Evolutionary conservation across 1,140 invertebrate species (phyloP), one percentile per base, ranked within the genome.

Genomic region (Anastrepha ludens): DNA sequence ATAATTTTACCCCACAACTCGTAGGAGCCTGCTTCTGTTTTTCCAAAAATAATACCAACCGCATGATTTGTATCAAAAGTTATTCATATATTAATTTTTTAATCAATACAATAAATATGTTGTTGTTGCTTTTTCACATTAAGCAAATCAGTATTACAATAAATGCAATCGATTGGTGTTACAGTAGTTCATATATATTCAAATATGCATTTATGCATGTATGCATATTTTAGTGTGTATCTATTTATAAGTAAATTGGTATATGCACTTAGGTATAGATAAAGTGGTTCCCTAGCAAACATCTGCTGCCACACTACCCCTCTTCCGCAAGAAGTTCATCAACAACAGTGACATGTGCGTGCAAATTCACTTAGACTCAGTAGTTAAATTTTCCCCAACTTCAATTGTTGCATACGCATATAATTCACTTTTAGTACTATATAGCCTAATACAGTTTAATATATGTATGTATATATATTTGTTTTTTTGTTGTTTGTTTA

Each of bases 121-220:
- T 50, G 74, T 29, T 81, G 74, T 29, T 81, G 67, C 47, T 81
- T 55, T 81, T 55, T 9, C 6, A 55, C 13, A 81, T 55, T 74
- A 47, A 81, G 74, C 74, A 81, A 81, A 81, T 58, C 8, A 55
- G 58, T 81, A 81, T 81, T 81, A 81, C 47, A 81, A 81, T 81
- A 81, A 81, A 81, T 81, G 74, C 74, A 81, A 55, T 81, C 55
- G 74, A n/a, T 55, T 81, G 74, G 74, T 81, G 74, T 81, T 81
- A 29, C 74, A 58, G 74, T 81, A 11, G 11, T 78, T 78, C 47
- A 81, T 55, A 81, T 11, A n/a, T 29, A 55, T 81, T 9, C 29
- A 81, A 74, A 39, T 67, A 67, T 67, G 3, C 29, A 39, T 67
- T 20, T 20, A 67, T 67, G 11, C 62, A 13, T 44, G 39, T 15